phyloP scores from a whole-genome alignment of 2,888 invertebrate species.

The Conistra vaccinii region DNA sequence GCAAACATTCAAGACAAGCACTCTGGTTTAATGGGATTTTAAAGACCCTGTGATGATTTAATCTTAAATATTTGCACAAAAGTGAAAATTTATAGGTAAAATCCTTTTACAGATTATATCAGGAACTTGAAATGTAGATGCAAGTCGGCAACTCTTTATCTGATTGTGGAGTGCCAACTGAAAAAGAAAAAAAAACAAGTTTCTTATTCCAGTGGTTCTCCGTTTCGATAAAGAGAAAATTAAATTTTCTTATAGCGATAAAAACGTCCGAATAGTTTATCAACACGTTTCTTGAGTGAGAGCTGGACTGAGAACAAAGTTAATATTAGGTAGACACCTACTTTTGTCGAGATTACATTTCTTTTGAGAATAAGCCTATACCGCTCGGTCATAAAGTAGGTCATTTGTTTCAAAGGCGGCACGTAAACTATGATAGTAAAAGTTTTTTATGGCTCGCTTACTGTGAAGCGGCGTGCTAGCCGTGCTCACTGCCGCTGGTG shows the following conservation, averaged over 20 bases:
- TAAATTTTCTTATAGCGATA: conserved; percentile 67
- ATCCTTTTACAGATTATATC: conserved; percentile 43
- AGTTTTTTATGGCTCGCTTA: conserved; percentile 83
- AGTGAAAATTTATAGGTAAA: conserved; percentile 29
- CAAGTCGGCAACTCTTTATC: conserved; percentile 75
- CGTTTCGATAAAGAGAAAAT: conserved; percentile 65
- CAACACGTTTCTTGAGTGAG: conserved; percentile 58
- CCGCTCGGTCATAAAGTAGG: conserved; percentile 73
- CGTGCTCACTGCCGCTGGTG: conserved; percentile 56
- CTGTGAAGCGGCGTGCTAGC: conserved; percentile 64
- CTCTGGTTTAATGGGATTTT: conserved; percentile 37
- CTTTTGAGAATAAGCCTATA: conserved; percentile 74
- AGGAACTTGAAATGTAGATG: conserved; percentile 64
- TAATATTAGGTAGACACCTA: conserved; percentile 52
- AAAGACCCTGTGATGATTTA: conserved; percentile 26
- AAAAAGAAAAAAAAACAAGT: conserved; percentile 72
- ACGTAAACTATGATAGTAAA: conserved; percentile 85
- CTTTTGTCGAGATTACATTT: conserved; percentile 68
- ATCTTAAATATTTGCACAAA: conserved; percentile 35
- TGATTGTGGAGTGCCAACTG: conserved; percentile 72
- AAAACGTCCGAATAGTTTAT: conserved; percentile 64
- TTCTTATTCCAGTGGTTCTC: conserved; percentile 61
- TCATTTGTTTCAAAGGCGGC: conserved; percentile 82
- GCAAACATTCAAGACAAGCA: conserved; percentile 10
- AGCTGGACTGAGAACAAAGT: conserved; percentile 48